These are phyloP conservation scores for Eurystomus glaucurus DNA, from an alignment of 2,797 vertebrate species.

Conservation along the genomic window DNA sequence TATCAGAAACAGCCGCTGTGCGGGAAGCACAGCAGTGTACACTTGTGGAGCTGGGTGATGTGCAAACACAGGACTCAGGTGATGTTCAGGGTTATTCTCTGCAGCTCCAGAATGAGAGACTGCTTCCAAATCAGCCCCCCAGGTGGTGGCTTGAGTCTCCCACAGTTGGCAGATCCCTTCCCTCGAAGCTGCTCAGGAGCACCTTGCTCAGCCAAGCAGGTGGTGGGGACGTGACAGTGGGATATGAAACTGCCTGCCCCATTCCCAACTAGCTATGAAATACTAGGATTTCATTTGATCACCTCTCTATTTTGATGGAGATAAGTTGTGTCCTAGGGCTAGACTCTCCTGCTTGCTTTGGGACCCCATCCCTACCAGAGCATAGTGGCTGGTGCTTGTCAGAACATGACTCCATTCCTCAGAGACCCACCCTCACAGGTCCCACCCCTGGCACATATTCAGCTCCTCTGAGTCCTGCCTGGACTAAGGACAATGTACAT, in stretches of 20 bases:
- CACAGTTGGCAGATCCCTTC: neutral
- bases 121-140: neutral
- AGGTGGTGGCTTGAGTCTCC: neutral
- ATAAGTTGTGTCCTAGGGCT: neutral
- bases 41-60: neutral
- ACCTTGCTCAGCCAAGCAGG: neutral
- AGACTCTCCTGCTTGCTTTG: neutral
- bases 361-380: neutral
- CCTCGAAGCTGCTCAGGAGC: neutral
- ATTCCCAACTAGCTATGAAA: neutral
- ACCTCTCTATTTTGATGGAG: neutral
- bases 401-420: neutral
- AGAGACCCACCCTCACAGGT: neutral
- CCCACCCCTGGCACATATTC: neutral
- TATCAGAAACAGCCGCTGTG: neutral
- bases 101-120: neutral
- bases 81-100: neutral
- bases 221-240: accelerated
- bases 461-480: neutral
- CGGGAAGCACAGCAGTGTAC: accelerated
- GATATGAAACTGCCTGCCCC: neutral
- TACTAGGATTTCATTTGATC: neutral
- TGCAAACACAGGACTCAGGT: accelerated
- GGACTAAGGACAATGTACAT: neutral
- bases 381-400: neutral